Conservation (phyloP, 2,888 invertebrate genomes). For the Tanytarsus gracilentus region DNA sequence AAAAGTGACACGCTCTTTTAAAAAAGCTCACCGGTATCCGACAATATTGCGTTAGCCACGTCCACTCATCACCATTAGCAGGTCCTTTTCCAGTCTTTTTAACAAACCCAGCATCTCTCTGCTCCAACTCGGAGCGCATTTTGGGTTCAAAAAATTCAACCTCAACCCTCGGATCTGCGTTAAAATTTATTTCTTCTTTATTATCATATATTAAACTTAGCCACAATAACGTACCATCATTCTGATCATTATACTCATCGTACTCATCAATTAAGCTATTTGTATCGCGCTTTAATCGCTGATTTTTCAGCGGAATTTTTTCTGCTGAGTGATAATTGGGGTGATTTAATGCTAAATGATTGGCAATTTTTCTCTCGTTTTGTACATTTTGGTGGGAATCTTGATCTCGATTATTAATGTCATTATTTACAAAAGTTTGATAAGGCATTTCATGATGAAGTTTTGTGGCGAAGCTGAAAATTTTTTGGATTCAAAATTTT, state of each 20-base stretch:
- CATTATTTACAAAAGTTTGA: constrained; percentile 16
- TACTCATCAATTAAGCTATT: constrained; percentile 3
- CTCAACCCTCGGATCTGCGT: constrained; percentile 44
- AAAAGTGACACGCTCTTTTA: background rate
- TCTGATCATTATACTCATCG: background rate
- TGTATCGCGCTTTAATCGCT: constrained; percentile 22
- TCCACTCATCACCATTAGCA: constrained; percentile 68
- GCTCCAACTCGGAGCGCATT: constrained; percentile 54
- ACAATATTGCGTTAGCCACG: constrained; percentile 79
- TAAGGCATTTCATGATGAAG: constrained; percentile 14
- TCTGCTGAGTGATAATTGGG: background rate
- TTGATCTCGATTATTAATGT: constrained; percentile 6
- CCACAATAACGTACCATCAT: constrained; percentile 9
- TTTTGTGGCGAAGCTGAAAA: constrained; percentile 6
- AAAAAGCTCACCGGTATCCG: constrained; percentile 59
- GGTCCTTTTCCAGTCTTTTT: constrained; percentile 53
- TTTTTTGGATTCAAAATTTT: too few species aligned
- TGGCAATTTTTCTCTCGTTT: constrained; percentile 25
- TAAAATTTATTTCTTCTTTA: background rate
- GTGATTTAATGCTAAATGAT: constrained; percentile 23
- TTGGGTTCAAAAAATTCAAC: constrained; percentile 70
- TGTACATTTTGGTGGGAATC: constrained; percentile 14
- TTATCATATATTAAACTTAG: background rate
- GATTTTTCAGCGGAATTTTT: background rate
- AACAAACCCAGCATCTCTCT: constrained; percentile 55